phyloP scores from a whole-genome alignment of 1,140 invertebrate genomes.

The Uloborus diversus region DNA sequence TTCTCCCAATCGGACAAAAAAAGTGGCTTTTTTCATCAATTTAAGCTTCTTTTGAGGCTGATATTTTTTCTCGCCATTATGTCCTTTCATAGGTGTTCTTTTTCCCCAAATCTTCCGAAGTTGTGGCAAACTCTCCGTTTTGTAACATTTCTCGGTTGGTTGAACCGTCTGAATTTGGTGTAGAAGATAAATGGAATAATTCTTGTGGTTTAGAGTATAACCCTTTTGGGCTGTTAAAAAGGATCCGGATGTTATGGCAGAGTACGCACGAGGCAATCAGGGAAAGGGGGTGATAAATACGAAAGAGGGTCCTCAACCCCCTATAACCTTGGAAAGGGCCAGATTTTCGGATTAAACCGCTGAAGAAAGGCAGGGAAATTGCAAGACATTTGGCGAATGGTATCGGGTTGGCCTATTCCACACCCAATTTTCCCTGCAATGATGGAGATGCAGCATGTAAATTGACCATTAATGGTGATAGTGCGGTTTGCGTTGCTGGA shows the following conservation, averaged over 20 bases:
- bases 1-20: not conserved
- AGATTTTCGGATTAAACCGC: not conserved
- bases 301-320: not conserved
- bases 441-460: too few species aligned
- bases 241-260: conserved; percentile 39
- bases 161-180: conserved; percentile 12
- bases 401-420: too few species aligned
- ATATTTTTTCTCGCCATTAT: not conserved
- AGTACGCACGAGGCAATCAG: conserved; percentile 20
- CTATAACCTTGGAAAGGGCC: not conserved
- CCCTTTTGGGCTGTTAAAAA: conserved; percentile 23
- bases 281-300: not conserved
- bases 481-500: too few species aligned
- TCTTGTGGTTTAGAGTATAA: conserved; percentile 44
- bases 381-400: too few species aligned
- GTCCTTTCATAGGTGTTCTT: not conserved
- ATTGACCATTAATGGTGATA: too few species aligned
- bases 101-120: conserved; percentile 2
- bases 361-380: not conserved
- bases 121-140: conserved; percentile 44
- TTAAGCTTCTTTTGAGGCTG: not conserved
- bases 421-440: too few species aligned
- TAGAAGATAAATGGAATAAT: conserved; percentile 44
- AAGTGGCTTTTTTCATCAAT: not conserved
- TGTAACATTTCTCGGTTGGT: conserved; percentile 47